These are phyloP conservation scores for Neolamprologus cancellatus DNA, from an alignment of 2,113 vertebrate genomes.

Conservation along the genomic window DNA sequence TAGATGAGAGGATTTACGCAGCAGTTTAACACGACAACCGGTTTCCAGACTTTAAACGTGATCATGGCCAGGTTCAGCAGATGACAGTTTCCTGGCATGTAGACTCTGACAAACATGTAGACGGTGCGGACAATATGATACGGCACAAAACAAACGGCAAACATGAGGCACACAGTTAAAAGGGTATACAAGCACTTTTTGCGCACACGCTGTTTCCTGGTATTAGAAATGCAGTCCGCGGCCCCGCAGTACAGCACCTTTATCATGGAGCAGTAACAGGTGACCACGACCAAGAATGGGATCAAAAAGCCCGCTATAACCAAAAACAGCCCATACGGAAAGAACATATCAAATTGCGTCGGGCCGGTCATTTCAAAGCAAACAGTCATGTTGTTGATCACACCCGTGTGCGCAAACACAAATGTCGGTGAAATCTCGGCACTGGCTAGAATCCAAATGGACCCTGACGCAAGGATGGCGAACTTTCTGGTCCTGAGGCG, in stretches of 20 bases:
- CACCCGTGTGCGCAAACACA: conserved; percentile 33
- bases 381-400: conserved; percentile 1
- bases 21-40: conserved; percentile 50
- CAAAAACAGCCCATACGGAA: conserved; percentile 41
- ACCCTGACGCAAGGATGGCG: neutral
- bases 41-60: conserved; percentile 55
- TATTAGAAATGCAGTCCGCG: neutral
- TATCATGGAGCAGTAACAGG: conserved; percentile 50
- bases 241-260: conserved; percentile 13
- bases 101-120: conserved; percentile 28
- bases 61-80: conserved; percentile 11
- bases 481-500: conserved; percentile 18
- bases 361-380: conserved; percentile 58
- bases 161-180: conserved; percentile 30
- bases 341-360: conserved; percentile 9
- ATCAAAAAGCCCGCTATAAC: conserved; percentile 40
- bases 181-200: conserved; percentile 50
- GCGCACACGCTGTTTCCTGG: neutral
- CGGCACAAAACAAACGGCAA: conserved; percentile 55
- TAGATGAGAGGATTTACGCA: conserved; percentile 59
- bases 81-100: conserved; percentile 22
- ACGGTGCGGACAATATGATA: conserved; percentile 41
- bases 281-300: conserved; percentile 37
- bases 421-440: conserved; percentile 46
- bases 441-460: conserved; percentile 41